Base-by-base conservation (phyloP, 2,888 invertebrate species). In the Thymelicus acteon region DNA sequence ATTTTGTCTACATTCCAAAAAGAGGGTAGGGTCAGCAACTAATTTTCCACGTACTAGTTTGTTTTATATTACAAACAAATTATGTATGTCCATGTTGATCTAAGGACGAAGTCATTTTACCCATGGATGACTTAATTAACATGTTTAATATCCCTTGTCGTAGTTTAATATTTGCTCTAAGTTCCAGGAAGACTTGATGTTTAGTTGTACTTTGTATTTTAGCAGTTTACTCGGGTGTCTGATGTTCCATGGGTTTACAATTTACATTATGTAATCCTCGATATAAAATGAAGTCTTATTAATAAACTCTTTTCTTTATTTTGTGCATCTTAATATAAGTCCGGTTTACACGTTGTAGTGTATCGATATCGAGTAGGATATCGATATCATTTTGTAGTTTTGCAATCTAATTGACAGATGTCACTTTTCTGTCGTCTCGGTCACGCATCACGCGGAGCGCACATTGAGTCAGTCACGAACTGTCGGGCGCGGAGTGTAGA, bases 151-250 rank as follows among this genome's bases (percentile, higher is more conserved):
- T 31, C 12, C 31, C 31, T 57, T 57, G 4, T 13, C 31, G 37
- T 57, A 57, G 57, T 57, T 57, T 57, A 37, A 57, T 57, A 57
- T 57, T 57, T 57, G 57, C 8, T 57, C 52, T 19, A 13, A 57
- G 57, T 57, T 57, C 5, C 57, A 57, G 13, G 52, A 19, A 52
- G 52, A 52, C 52, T 1, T 52, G 52, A 15, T 52, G 19, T 52
- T 48, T 48, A 13, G 19, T 52, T 52, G 52, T 52, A 49, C 7
- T 52, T 52, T 52, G 19, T 52, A 52, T 19, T 52, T 52, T 49
- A 15, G n/a, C 2, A 15, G 49, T n/a, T 49, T 40, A 8, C 40
- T 15, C 49, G 4, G n/a, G 19, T 49, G 7, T 52, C 7, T 19
- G 19, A 19, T 19, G 24, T 54, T 8, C 24, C 12, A 54, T 54